Percentiles rank a stretch among this genome's conserved stretches.
Evolutionary conservation across 2,797 vertebrate genomes (phyloP).

Genomic region (Sebastes ruberrimus): DNA sequence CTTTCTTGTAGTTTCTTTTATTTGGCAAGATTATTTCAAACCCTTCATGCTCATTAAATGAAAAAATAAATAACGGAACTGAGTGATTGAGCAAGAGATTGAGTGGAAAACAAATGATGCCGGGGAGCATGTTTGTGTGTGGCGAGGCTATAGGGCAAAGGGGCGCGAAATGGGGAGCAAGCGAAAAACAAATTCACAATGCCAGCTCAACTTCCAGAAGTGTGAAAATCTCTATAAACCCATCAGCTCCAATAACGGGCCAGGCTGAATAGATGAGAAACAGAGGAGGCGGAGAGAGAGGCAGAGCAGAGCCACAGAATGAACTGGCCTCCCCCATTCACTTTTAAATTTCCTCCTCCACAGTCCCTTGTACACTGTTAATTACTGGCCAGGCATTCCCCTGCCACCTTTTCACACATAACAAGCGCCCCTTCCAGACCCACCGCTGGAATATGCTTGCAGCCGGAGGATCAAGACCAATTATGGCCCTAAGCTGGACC

Average conservation of each 20-base stretch:
- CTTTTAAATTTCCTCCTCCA: conserved; percentile 97
- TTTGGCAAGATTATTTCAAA: not conserved
- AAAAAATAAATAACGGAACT: not conserved
- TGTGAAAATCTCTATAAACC: conserved; percentile 98
- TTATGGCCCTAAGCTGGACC: conserved; percentile 83
- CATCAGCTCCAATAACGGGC: conserved; percentile 96
- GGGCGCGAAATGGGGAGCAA: conserved; percentile 58
- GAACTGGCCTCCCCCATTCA: conserved; percentile 93
- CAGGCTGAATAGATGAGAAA: conserved; percentile 91
- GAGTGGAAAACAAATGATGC: conserved; percentile 33
- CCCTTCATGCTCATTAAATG: not conserved
- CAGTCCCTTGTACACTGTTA: conserved; percentile 96
- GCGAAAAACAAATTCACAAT: conserved; percentile 80
- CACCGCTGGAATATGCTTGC: conserved; percentile 81
- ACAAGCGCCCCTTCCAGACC: conserved; percentile 77
- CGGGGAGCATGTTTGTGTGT: conserved; percentile 64
- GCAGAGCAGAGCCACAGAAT: conserved; percentile 84
- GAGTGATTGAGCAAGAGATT: conserved; percentile 1
- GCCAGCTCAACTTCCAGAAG: conserved; percentile 88
- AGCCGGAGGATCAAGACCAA: conserved; percentile 84
- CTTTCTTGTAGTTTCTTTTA: not conserved
- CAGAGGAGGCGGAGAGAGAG: conserved; percentile 80
- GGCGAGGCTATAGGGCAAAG: conserved; percentile 41
- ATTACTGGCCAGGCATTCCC: conserved; percentile 91
- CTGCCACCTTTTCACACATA: conserved; percentile 88